Conservation (phyloP, 2,113 vertebrate genomes). For the Porphyrio hochstetteri region DNA sequence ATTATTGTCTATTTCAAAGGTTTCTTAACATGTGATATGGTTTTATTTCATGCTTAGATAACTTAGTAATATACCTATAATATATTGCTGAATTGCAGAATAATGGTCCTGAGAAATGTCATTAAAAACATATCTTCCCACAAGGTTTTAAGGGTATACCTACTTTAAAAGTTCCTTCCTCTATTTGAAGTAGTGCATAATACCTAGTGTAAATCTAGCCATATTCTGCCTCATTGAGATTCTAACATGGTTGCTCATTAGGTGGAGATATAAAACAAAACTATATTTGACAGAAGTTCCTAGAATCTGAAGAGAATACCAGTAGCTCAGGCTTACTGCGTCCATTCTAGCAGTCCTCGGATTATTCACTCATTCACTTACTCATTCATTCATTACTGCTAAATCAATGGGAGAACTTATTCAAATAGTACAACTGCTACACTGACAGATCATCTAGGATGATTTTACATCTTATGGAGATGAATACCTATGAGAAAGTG, state of each 20-base stretch:
- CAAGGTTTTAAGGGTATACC: not conserved
- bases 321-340: not conserved
- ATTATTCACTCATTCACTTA: conserved; percentile 43
- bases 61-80: not conserved
- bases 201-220: not conserved
- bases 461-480: conserved; percentile 44
- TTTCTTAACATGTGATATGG: not conserved
- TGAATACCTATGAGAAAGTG: conserved; percentile 53
- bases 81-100: not conserved
- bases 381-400: conserved; percentile 49
- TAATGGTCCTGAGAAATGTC: not conserved
- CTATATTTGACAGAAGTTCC: not conserved
- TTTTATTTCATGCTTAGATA: not conserved
- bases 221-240: not conserved
- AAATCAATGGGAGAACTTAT: conserved; percentile 49
- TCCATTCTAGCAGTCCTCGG: conserved; percentile 11
- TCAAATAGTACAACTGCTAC: conserved; percentile 25
- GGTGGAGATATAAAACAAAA: not conserved
- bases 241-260: not conserved
- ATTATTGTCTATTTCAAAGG: not conserved
- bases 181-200: not conserved
- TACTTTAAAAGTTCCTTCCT: not conserved
- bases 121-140: not conserved
- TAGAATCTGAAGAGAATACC: not conserved
- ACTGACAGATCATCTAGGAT: conserved; percentile 55